Conservation (phyloP, 2,888 invertebrate species). For the Entomobrya proxima region DNA sequence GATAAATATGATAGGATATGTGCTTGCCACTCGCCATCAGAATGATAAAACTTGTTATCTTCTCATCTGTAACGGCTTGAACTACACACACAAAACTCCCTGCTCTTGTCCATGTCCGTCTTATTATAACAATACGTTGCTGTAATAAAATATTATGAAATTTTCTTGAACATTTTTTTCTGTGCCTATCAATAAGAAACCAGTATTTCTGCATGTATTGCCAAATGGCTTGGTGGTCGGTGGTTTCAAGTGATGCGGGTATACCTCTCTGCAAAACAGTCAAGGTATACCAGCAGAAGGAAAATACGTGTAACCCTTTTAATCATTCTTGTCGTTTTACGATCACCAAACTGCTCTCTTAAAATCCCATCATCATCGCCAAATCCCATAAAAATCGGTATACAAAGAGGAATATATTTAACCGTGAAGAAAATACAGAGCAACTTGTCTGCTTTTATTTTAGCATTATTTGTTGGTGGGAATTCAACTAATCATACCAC, state of each 20-base stretch:
- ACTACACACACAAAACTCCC: neutral
- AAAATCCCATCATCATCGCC: slow-evolving; percentile 10
- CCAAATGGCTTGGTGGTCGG: no score
- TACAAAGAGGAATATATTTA: neutral
- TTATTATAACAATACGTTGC: neutral
- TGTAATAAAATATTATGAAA: slow-evolving; percentile 15
- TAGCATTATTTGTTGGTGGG: no score
- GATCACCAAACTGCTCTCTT: slow-evolving; percentile 25
- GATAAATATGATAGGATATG: neutral
- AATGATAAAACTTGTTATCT: neutral
- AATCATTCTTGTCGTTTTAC: slow-evolving; percentile 54
- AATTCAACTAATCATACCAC: no score
- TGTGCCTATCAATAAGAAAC: slow-evolving; percentile 12
- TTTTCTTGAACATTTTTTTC: slow-evolving; percentile 14
- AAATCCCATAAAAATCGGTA: slow-evolving; percentile 2
- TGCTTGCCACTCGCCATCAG: neutral
- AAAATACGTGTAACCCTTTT: slow-evolving; percentile 56
- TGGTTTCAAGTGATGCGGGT: no score
- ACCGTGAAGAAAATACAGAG: neutral
- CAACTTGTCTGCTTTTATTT: no score
- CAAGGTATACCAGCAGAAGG: neutral
- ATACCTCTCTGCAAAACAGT: neutral
- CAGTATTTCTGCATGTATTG: no score
- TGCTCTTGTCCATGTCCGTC: neutral
- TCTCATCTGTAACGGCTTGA: slow-evolving; percentile 2